Base-by-base conservation (phyloP, 2,888 invertebrate genomes). In the Minunthozetes semirufus region DNA sequence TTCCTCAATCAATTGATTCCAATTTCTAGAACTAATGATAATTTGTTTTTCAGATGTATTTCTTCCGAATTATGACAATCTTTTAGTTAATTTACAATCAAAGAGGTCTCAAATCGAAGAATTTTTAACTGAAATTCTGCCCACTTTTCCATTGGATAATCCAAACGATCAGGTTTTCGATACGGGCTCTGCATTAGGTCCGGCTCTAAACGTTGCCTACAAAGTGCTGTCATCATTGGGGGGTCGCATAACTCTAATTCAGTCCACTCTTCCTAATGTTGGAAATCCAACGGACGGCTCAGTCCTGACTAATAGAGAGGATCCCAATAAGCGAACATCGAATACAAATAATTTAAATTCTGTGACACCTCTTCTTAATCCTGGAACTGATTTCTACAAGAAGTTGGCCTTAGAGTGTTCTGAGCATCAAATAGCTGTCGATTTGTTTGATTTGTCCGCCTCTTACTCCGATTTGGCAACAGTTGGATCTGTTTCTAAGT, bases 321-420 rank as follows among this genome's bases (percentile, higher is more conserved):
- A 96, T 83, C 92, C 94, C 0, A 92, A 90, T 81, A 89, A 91
- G 78, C 86, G 94, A 63, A 85, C 87, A 48, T 87, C 89, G 9
- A 90, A 92, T 81, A 83, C 83, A 74, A 72, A 77, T 42, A 75
- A 66, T 46, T 72, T 63, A 15, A 74, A 59, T 42, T 42, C 63
- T 33, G 59, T 77, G 48, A 76, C 76, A n/a, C 77, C 76, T 19
- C 72, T 73, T 6, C 68, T 77, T 22, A 75, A 79, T 83, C 97
- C 99, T 0, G 93, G 94, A 2, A 97, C 93, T 0, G 99, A 99
- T 84, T 99, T 97, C 85, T 95, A 95, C 85, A 99, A 99, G 85
- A 89, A 94, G 68, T 85, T 95, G 46, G 95, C 99, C 0, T 84
- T 99, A 71, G 97, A 99, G 83, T 98, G 97, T 84, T 95, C 94